These are phyloP conservation scores for Eptatretus atami DNA, from an alignment of 2,797 vertebrate genomes.

Conservation along the genomic window DNA sequence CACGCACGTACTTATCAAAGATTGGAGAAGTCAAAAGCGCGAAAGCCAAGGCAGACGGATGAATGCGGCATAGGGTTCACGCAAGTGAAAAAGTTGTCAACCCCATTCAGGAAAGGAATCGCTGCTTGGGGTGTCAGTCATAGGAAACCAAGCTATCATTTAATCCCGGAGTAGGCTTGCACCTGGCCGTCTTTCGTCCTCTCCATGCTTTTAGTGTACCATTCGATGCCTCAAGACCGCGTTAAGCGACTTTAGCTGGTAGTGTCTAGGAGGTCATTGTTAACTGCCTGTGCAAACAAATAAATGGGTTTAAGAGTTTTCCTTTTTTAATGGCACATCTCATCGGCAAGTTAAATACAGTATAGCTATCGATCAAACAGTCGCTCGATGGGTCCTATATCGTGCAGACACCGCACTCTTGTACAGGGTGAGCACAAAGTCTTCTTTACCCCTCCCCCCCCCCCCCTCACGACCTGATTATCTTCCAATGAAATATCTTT, in stretches of 20 bases:
- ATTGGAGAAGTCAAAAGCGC: slow-evolving; percentile 77
- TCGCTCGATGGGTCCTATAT: too few relatives aligned
- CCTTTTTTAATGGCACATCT: too few relatives aligned
- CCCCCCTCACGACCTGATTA: too few relatives aligned
- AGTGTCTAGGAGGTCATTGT: slow-evolving; percentile 83
- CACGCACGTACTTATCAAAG: slow-evolving; percentile 35
- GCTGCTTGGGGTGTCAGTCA: too few relatives aligned
- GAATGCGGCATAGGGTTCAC: slow-evolving; percentile 50
- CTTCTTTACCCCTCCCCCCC: too few relatives aligned
- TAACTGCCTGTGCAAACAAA: slow-evolving; percentile 28
- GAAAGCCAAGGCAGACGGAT: slow-evolving; percentile 74
- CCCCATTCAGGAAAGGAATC: background rate
- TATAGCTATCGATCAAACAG: too few relatives aligned
- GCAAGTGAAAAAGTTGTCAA: slow-evolving; percentile 64
- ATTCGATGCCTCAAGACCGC: slow-evolving; percentile 39
- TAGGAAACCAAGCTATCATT: background rate
- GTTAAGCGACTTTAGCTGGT: slow-evolving; percentile 82
- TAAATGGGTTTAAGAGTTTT: background rate
- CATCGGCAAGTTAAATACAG: too few relatives aligned
- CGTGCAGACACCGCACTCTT: too few relatives aligned
- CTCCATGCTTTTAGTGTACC: slow-evolving; percentile 37
- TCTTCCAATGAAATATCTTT: too few relatives aligned
- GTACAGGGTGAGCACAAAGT: too few relatives aligned
- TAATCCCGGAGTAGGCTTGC: slow-evolving; percentile 29
- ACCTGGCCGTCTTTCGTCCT: slow-evolving; percentile 22